phyloP scores from a whole-genome alignment of 2,113 vertebrate species.

The Baryphthengus martii region DNA sequence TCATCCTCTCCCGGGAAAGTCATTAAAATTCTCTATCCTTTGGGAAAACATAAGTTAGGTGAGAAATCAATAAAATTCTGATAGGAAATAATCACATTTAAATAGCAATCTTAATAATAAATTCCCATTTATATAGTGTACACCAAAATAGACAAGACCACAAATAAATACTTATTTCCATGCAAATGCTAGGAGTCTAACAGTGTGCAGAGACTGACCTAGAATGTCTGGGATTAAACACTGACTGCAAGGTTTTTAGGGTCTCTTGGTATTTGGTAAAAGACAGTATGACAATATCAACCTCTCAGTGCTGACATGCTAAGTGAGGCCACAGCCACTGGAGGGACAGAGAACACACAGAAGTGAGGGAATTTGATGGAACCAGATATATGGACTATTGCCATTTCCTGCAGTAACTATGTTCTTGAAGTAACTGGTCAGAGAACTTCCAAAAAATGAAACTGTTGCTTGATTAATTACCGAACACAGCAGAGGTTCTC shows the following conservation, averaged over 20 bases:
- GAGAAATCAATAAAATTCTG: neutral
- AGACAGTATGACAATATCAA: neutral
- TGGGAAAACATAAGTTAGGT: neutral
- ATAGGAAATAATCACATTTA: neutral
- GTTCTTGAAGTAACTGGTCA: neutral
- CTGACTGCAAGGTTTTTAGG: neutral
- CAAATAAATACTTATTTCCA: neutral
- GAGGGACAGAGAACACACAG: neutral
- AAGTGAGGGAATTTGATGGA: neutral
- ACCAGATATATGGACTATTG: neutral
- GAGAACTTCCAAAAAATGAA: neutral
- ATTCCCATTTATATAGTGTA: neutral
- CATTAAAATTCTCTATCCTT: neutral
- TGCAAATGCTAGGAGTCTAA: neutral
- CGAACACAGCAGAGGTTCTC: neutral
- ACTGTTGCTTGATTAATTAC: neutral
- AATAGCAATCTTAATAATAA: neutral
- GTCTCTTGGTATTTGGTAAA: neutral
- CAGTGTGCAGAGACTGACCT: neutral
- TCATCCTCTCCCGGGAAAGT: slow-evolving; percentile 1
- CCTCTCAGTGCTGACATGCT: neutral
- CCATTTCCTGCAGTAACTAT: neutral
- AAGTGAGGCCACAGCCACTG: neutral
- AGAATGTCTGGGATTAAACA: neutral
- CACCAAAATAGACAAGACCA: neutral